A percentile compares a stretch with the other conserved stretches of the same genome.
Evolutionary conservation across 2,797 vertebrate species (phyloP).

Genomic region (Sebastolobus altivelis): DNA sequence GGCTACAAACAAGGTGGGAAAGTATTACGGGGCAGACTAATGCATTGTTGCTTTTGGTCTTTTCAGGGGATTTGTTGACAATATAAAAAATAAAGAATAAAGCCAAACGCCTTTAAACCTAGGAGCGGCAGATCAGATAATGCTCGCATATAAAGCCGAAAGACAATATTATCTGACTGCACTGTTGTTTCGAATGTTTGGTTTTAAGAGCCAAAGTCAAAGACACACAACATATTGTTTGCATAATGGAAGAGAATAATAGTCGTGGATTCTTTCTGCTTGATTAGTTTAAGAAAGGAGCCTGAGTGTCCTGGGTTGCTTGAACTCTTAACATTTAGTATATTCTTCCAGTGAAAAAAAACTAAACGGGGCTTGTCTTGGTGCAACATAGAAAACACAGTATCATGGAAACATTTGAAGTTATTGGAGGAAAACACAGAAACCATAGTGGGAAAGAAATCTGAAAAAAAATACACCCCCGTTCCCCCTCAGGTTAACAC

Average conservation of each 20-base stretch:
- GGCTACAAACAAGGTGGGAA: not conserved
- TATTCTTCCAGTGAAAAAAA: not conserved
- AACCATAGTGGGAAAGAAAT: not conserved
- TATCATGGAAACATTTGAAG: not conserved
- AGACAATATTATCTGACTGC: not conserved
- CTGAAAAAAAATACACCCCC: not conserved
- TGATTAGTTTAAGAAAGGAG: not conserved
- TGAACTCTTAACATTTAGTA: not conserved
- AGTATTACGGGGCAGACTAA: not conserved
- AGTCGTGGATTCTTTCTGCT: not conserved
- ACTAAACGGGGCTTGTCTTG: no score
- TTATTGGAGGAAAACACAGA: not conserved
- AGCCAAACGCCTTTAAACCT: not conserved
- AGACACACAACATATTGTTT: not conserved
- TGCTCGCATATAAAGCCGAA: not conserved
- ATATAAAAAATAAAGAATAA: slow-evolving; percentile 2
- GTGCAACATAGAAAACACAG: not conserved
- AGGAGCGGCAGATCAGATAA: not conserved
- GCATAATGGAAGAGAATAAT: not conserved
- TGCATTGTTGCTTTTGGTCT: not conserved
- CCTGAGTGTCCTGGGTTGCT: not conserved
- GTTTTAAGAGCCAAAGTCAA: not conserved
- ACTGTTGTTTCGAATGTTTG: not conserved
- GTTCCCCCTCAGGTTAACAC: no score
- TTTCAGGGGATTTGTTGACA: not conserved